Percentiles rank a stretch among this genome's conserved stretches.
Evolutionary conservation across 2,888 invertebrate genomes (phyloP).

Genomic region (Panopea generosa): DNA sequence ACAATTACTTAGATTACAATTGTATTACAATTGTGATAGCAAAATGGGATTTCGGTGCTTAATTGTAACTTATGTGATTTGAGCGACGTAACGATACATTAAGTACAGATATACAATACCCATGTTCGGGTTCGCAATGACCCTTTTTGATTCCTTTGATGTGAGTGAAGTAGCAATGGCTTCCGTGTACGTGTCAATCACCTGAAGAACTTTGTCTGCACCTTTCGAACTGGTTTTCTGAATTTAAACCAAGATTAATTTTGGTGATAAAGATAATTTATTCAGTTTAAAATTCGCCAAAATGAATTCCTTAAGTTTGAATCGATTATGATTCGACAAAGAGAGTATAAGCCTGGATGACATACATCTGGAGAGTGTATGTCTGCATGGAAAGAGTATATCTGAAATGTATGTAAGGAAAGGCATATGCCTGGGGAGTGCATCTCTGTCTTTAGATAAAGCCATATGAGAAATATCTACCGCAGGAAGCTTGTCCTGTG

Average conservation of each 20-base stretch:
- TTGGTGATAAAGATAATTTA: too few relatives aligned
- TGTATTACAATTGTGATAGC: too few relatives aligned
- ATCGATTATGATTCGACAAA: background rate
- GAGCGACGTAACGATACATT: too few relatives aligned
- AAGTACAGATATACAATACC: background rate
- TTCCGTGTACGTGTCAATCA: background rate
- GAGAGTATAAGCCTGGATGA: background rate
- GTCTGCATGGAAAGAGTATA: background rate
- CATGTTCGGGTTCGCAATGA: background rate
- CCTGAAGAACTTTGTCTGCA: slow-evolving; percentile 1
- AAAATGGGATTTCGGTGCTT: too few relatives aligned
- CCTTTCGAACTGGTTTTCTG: background rate
- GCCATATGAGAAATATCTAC: too few relatives aligned
- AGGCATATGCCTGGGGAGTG: too few relatives aligned
- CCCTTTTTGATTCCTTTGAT: background rate
- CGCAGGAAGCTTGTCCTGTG: too few relatives aligned
- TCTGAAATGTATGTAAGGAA: background rate
- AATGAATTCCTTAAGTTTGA: too few relatives aligned
- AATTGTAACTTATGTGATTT: too few relatives aligned
- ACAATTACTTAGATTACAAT: too few relatives aligned
- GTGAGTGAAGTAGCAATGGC: background rate
- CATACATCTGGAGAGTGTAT: background rate
- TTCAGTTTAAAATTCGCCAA: too few relatives aligned
- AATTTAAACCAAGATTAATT: background rate
- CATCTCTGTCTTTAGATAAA: too few relatives aligned